Percentiles rank a stretch among this genome's conserved stretches.
phyloP scores from a whole-genome alignment of 2,797 vertebrate genomes.

The Brachyrhaphis roseni region DNA sequence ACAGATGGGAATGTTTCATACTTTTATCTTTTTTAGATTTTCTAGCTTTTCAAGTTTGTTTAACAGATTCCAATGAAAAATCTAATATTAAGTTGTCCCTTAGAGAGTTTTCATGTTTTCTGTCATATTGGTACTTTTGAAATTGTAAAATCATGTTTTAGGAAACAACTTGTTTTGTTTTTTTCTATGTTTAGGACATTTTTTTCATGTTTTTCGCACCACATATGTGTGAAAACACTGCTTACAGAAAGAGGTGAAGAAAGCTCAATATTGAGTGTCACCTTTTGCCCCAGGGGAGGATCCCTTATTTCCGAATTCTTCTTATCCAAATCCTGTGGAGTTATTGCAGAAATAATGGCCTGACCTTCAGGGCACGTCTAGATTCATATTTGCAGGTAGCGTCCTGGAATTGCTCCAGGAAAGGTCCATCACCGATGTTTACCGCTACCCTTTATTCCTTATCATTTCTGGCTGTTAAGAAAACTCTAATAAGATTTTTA shows the following conservation, averaged over 20 bases:
- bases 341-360: constrained; percentile 58
- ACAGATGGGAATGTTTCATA: background rate
- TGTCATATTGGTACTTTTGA: background rate
- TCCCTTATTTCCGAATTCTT: constrained; percentile 41
- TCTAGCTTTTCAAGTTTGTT: background rate
- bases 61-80: background rate
- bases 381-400: constrained; percentile 60
- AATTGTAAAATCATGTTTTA: background rate
- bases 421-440: constrained; percentile 67
- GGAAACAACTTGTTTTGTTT: background rate
- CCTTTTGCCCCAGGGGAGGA: constrained; percentile 17
- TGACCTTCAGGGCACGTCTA: constrained; percentile 54
- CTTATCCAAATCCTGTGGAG: constrained; percentile 43
- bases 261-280: constrained; percentile 5
- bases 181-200: background rate
- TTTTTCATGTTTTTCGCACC: constrained; percentile 7
- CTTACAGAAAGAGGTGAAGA: constrained; percentile 5
- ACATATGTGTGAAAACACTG: constrained; percentile 13
- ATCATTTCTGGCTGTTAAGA: constrained; percentile 52
- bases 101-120: background rate
- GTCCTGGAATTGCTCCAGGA: constrained; percentile 55
- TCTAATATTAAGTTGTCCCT: background rate
- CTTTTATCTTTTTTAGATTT: background rate
- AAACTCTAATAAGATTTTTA: constrained; percentile 61
- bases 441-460: constrained; percentile 57